Evolutionary conservation across 2,113 vertebrate genomes (phyloP).

Genomic region (Phainopepla nitens): DNA sequence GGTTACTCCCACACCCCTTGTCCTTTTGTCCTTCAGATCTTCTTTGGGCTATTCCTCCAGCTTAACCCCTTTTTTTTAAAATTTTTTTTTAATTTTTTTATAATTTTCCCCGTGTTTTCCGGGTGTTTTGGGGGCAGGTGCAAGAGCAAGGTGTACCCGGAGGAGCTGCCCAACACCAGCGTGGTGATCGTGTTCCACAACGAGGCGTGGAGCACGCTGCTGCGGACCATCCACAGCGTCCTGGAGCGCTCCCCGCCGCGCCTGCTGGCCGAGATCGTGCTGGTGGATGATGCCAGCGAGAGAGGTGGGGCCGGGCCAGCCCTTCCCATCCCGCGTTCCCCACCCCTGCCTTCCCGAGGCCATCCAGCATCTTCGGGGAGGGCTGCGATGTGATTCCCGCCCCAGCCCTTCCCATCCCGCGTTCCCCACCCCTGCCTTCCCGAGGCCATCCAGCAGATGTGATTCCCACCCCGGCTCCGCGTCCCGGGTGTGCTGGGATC

Average conservation of each 20-base stretch:
- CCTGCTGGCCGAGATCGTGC: slow-evolving; percentile 86
- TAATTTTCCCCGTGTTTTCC: fast-evolving
- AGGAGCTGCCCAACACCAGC: slow-evolving; percentile 91
- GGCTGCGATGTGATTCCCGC: too few relatives aligned
- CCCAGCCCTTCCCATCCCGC: too few relatives aligned
- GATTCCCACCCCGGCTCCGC: too few relatives aligned
- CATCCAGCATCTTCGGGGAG: too few relatives aligned
- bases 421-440: too few relatives aligned
- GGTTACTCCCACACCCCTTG: too few relatives aligned
- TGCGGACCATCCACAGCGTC: slow-evolving; percentile 90
- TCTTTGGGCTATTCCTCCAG: fast-evolving
- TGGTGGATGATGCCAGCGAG: slow-evolving; percentile 96
- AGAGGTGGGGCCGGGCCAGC: slow-evolving; percentile 73
- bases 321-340: too few relatives aligned
- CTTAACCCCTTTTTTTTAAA: neutral
- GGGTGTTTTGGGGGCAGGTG: slow-evolving; percentile 72
- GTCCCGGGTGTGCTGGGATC: too few relatives aligned
- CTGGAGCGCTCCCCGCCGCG: slow-evolving; percentile 86
- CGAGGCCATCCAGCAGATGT: too few relatives aligned
- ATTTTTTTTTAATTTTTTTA: too few relatives aligned
- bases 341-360: too few relatives aligned
- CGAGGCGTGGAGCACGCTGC: slow-evolving; percentile 95
- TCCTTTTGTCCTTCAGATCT: too few relatives aligned
- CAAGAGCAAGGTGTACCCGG: slow-evolving; percentile 89
- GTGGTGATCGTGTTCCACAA: slow-evolving; percentile 99